phyloP scores from a whole-genome alignment of 2,113 vertebrate genomes.

The Hepsetus odoe region DNA sequence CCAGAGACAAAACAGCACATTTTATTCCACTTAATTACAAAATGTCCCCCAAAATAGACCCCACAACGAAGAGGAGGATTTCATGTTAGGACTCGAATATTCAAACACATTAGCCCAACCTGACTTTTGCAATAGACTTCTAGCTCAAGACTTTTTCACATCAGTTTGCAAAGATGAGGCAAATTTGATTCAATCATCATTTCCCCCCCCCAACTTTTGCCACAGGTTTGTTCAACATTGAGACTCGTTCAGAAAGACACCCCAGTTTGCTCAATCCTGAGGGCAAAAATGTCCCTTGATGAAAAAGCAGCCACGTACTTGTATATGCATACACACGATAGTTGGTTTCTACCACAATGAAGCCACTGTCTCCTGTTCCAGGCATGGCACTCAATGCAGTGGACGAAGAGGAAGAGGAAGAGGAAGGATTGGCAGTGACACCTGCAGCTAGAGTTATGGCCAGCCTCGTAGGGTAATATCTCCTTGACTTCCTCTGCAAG shows the following conservation, averaged over 20 bases:
- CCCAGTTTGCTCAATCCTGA: background rate
- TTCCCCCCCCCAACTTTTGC: too few relatives aligned
- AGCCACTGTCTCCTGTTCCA: conserved; percentile 76
- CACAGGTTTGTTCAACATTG: too few relatives aligned
- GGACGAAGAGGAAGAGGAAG: conserved; percentile 63
- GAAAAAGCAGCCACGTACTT: conserved; percentile 67
- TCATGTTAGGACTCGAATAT: too few relatives aligned
- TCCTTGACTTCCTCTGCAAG: conserved; percentile 85
- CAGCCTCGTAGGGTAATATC: conserved; percentile 89
- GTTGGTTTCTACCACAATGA: conserved; percentile 90
- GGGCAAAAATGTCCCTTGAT: too few relatives aligned
- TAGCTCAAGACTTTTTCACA: too few relatives aligned
- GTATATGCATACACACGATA: conserved; percentile 92
- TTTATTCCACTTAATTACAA: background rate
- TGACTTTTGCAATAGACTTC: too few relatives aligned
- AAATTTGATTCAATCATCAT: too few relatives aligned
- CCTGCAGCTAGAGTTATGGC: conserved; percentile 90
- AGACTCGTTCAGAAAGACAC: too few relatives aligned
- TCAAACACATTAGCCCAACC: too few relatives aligned
- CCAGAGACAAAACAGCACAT: background rate
- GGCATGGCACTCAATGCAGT: conserved; percentile 44
- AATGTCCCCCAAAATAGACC: too few relatives aligned
- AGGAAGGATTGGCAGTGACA: conserved; percentile 72
- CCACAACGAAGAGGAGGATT: too few relatives aligned
- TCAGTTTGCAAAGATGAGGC: too few relatives aligned